Percentiles rank a stretch among this genome's conserved stretches.
Evolutionary conservation across 2,113 vertebrate species (phyloP).

Genomic region (Manacus vitellinus): DNA sequence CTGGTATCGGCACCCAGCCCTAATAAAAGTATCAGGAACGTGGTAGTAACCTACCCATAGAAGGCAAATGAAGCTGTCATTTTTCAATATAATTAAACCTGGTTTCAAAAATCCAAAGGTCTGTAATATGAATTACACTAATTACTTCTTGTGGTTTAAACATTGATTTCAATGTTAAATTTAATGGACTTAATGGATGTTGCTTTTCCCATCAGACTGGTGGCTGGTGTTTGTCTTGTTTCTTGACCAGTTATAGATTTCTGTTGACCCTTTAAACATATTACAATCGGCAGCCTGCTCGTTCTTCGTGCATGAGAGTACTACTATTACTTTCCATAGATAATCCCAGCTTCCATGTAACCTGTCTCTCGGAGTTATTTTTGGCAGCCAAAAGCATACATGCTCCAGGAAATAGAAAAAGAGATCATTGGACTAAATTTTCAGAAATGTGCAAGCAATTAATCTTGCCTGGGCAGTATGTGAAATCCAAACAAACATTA

Average conservation of each 20-base stretch:
- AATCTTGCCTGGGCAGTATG: constrained; percentile 41
- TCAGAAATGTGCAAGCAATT: constrained; percentile 62
- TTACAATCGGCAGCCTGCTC: constrained; percentile 80
- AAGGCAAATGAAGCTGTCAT: constrained; percentile 78
- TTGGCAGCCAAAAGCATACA: constrained; percentile 33
- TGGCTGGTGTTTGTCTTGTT: constrained; percentile 86
- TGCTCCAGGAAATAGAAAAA: constrained; percentile 36
- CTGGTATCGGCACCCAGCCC: constrained; percentile 55
- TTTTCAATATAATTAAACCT: constrained; percentile 79
- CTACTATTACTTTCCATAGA: constrained; percentile 32
- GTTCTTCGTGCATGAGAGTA: constrained; percentile 71
- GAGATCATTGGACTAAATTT: constrained; percentile 21
- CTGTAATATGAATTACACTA: constrained; percentile 82
- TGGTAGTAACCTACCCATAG: constrained; percentile 52
- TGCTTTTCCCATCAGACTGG: constrained; percentile 85
- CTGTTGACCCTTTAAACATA: constrained; percentile 81
- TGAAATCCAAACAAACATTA: constrained; percentile 57
- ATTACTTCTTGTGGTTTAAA: constrained; percentile 88
- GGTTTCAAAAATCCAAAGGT: constrained; percentile 75
- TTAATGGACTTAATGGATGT: constrained; percentile 97
- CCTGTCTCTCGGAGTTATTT: constrained; percentile 49
- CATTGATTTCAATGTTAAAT: constrained; percentile 92
- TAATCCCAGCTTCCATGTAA: constrained; percentile 49
- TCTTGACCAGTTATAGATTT: constrained; percentile 85
- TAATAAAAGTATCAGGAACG: constrained; percentile 67